phyloP scores from a whole-genome alignment of 1,140 invertebrate genomes.

The Triops cancriformis region DNA sequence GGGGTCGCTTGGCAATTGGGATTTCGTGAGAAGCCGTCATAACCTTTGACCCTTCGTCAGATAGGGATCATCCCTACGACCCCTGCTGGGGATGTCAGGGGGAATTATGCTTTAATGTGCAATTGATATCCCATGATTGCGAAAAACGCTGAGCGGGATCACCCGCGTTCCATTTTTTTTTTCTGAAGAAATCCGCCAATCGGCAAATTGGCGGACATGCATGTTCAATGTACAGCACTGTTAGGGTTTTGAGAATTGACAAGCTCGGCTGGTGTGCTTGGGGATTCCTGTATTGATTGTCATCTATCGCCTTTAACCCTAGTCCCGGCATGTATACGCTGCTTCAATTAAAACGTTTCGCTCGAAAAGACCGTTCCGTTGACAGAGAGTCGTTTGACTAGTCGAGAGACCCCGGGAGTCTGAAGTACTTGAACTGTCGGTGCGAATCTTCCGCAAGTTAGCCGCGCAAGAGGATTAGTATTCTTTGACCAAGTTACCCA shows the following conservation, averaged over 20 bases:
- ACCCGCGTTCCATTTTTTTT: no score
- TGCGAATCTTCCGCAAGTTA: slow-evolving; percentile 9
- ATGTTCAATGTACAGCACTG: no score
- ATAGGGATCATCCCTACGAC: not conserved
- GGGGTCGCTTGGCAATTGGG: not conserved
- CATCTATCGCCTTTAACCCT: not conserved
- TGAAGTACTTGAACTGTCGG: not conserved
- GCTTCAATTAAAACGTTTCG: not conserved
- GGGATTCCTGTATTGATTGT: not conserved
- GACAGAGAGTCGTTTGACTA: not conserved
- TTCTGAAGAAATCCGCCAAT: no score
- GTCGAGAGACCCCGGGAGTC: not conserved
- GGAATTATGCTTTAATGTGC: not conserved
- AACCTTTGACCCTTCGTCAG: not conserved
- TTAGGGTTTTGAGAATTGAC: no score
- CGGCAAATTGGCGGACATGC: no score
- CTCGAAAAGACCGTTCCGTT: not conserved
- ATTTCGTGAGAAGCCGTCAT: slow-evolving; percentile 1
- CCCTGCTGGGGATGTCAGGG: not conserved
- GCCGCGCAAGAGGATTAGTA: not conserved
- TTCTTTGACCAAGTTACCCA: not conserved
- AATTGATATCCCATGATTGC: not conserved
- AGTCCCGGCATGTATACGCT: not conserved
- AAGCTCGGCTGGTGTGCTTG: no score
- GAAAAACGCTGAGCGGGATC: not conserved